phyloP scores from a whole-genome alignment of 2,797 vertebrate genomes.

The Pithecia hirsuta region DNA sequence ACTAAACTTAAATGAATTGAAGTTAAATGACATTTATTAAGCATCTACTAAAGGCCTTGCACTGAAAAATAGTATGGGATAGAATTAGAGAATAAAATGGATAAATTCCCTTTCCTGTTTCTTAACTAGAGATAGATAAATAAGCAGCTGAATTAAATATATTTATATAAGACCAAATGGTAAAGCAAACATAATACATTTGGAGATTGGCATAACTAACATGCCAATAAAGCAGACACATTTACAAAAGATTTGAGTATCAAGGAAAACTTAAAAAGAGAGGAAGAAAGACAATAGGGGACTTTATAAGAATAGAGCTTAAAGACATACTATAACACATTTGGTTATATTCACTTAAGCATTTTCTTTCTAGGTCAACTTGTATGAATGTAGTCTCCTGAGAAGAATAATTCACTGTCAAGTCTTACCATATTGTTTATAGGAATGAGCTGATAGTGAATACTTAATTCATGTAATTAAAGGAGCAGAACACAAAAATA shows the following conservation, averaged over 20 bases:
- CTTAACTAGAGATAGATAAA: neutral
- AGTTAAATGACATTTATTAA: neutral
- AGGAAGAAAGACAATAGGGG: neutral
- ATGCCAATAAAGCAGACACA: neutral
- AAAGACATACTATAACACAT: neutral
- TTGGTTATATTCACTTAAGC: neutral
- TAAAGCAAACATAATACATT: neutral
- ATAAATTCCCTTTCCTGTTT: neutral
- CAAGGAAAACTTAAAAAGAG: neutral
- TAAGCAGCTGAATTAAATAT: neutral
- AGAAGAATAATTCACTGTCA: neutral
- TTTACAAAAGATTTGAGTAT: neutral
- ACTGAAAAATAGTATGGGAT: neutral
- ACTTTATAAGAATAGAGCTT: neutral
- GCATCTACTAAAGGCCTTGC: neutral
- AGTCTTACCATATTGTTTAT: neutral
- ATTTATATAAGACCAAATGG: neutral
- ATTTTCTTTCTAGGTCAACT: neutral
- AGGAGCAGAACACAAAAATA: neutral
- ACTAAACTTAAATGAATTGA: neutral
- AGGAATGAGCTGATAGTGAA: neutral
- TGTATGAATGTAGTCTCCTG: neutral
- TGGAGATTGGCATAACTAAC: neutral
- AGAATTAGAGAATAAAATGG: neutral
- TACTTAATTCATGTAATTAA: conserved; percentile 4